Evolutionary conservation across 2,113 vertebrate genomes (phyloP), one percentile per base, ranked within the genome.

Genomic region (Catharus minimus): DNA sequence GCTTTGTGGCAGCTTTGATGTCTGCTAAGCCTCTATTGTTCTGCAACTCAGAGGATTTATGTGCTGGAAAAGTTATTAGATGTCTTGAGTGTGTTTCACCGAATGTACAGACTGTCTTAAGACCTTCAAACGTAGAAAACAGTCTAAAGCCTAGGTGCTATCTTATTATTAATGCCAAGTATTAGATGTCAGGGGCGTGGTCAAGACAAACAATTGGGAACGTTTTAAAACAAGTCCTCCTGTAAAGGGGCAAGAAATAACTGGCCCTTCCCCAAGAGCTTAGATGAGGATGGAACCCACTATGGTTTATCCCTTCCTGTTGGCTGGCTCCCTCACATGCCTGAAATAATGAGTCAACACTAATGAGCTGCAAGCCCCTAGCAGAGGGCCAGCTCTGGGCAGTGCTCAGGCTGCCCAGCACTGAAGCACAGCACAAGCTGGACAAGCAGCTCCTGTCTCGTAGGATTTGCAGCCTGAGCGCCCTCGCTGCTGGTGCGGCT

Each of bases 331-430:
- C 49, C 46, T 73, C 56, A 23, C 8, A 21, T 16, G 44, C 78
- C 69, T 92, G 92, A 92, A 92, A 89, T 82, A 92, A 82, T 64
- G 61, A 92, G 41, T 64, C 9, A 33, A 39, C 39, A 53, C 64
- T 82, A 36, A 90, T 58, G 52, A 90, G 75, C 65, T 68, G 82
- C 56, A 38, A 86, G 49, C 50, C 81, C 72, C 27, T 41, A 83
- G 79, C 41, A n/a, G 33, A 82, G 46, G 66, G 58, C 68, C 72
- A 73, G 52, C 2, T 0, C 49, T 22, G 14, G 21, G 80, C 90
- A 78, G 10, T 1, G 23, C 76, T 80, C 18, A 66, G 86, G 55
- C 39, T 81, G 80, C 77, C 72, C 55, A 26, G 12, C 6, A 12
- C 67, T 82, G 61, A 61, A 38, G 61, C 39, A 9, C 21, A 14